These are phyloP conservation scores for Ennomos quercinarius DNA, from an alignment of 2,888 invertebrate genomes.

Conservation along the genomic window DNA sequence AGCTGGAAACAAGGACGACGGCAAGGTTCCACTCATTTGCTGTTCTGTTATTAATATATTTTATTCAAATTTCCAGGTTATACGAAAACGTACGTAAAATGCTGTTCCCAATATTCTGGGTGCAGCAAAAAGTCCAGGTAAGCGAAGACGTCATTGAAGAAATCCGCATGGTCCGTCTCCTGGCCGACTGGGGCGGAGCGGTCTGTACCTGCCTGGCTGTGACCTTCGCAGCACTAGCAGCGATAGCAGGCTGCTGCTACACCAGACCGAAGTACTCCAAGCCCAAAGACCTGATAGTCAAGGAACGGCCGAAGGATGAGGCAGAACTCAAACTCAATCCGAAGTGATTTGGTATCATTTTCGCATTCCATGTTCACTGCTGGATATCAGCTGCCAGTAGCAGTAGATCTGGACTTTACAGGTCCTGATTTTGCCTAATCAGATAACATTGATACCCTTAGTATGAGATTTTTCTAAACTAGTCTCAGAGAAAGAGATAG, in stretches of 20 bases:
- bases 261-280: slow-evolving; percentile 54
- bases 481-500: too few species aligned
- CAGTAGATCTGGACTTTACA: too few species aligned
- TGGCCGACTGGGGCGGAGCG: slow-evolving; percentile 72
- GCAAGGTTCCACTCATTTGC: too few species aligned
- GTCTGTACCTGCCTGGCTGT: slow-evolving; percentile 77
- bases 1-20: too few species aligned
- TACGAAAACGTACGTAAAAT: slow-evolving; percentile 88
- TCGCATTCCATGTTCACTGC: too few species aligned
- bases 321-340: slow-evolving; percentile 71
- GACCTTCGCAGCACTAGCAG: slow-evolving; percentile 77
- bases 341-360: slow-evolving; percentile 45
- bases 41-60: too few species aligned
- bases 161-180: slow-evolving; percentile 69
- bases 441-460: too few species aligned
- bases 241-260: slow-evolving; percentile 65
- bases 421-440: too few species aligned
- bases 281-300: slow-evolving; percentile 47
- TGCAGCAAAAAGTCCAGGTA: slow-evolving; percentile 88
- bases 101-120: slow-evolving; percentile 92
- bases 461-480: too few species aligned
- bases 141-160: slow-evolving; percentile 84
- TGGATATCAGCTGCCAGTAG: too few species aligned
- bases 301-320: slow-evolving; percentile 60
- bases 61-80: slow-evolving; percentile 76